Percentiles rank a stretch among this genome's conserved stretches.
Conservation (phyloP, 2,888 invertebrate species). For the Petrolisthes manimaculis region DNA sequence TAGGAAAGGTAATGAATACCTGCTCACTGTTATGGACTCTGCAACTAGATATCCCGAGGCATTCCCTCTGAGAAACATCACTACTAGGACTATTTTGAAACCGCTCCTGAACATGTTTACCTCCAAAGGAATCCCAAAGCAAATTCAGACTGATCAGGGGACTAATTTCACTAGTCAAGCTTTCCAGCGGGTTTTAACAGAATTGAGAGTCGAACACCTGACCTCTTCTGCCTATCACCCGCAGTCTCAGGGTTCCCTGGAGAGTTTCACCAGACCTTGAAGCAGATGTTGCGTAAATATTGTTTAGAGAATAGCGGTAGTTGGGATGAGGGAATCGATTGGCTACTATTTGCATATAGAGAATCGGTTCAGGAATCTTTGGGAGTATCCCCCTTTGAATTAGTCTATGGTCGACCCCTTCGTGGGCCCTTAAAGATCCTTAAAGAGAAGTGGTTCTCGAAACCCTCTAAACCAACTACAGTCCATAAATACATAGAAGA, state of each 20-base stretch:
- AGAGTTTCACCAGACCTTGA: slow-evolving; percentile 18
- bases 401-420: no score
- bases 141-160: slow-evolving; percentile 27
- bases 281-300: neutral
- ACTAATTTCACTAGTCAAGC: slow-evolving; percentile 14
- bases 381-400: no score
- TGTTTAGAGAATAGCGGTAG: neutral
- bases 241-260: slow-evolving; percentile 25
- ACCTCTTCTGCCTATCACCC: slow-evolving; percentile 1
- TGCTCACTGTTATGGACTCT: slow-evolving; percentile 21
- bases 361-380: no score
- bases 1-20: no score
- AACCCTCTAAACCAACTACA: neutral
- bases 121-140: neutral
- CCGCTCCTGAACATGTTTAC: slow-evolving; percentile 8
- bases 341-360: slow-evolving; percentile 18
- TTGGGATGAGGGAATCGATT: slow-evolving; percentile 18
- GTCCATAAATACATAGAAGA: no score
- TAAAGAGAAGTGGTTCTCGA: no score
- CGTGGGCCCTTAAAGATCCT: no score
- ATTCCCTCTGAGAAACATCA: neutral
- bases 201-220: neutral
- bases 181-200: slow-evolving; percentile 6
- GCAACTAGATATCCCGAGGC: slow-evolving; percentile 36
- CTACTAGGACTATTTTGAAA: slow-evolving; percentile 14